These are phyloP conservation scores for Sminthurinus signatus DNA, from an alignment of 1,140 invertebrate genomes.

Conservation along the genomic window DNA sequence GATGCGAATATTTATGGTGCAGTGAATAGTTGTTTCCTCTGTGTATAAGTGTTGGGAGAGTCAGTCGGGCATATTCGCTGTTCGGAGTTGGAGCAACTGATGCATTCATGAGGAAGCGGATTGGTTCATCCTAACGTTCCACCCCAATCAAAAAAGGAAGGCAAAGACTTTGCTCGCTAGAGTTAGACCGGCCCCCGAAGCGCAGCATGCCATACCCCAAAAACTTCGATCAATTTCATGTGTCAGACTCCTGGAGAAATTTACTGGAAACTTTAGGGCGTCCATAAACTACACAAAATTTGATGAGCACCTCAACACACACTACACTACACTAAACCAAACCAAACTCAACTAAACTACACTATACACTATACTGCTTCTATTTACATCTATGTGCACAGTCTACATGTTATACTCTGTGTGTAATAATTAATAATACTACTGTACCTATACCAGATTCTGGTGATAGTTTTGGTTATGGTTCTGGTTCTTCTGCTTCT, in stretches of 20 bases:
- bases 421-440: too few species aligned
- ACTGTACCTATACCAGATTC: too few species aligned
- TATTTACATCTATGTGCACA: too few species aligned
- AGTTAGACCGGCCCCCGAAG: too few species aligned
- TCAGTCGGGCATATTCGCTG: conserved; percentile 26
- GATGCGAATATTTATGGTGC: conserved; percentile 39
- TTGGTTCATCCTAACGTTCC: conserved; percentile 36
- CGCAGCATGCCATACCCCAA: too few species aligned
- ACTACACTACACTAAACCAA: not conserved
- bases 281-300: conserved; percentile 33
- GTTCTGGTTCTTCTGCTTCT: too few species aligned
- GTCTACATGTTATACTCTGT: too few species aligned
- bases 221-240: conserved; percentile 39
- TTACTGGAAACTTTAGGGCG: conserved; percentile 37
- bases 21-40: conserved; percentile 35
- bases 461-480: too few species aligned
- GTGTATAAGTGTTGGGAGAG: conserved; percentile 35
- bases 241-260: conserved; percentile 33
- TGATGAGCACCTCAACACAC: conserved; percentile 30
- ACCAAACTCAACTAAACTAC: not conserved
- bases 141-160: too few species aligned
- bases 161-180: too few species aligned
- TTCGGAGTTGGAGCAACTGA: conserved; percentile 29
- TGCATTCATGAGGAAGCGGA: conserved; percentile 40
- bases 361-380: not conserved